Base-by-base conservation (phyloP, 2,113 vertebrate genomes). In the Pollimyrus isidori region DNA sequence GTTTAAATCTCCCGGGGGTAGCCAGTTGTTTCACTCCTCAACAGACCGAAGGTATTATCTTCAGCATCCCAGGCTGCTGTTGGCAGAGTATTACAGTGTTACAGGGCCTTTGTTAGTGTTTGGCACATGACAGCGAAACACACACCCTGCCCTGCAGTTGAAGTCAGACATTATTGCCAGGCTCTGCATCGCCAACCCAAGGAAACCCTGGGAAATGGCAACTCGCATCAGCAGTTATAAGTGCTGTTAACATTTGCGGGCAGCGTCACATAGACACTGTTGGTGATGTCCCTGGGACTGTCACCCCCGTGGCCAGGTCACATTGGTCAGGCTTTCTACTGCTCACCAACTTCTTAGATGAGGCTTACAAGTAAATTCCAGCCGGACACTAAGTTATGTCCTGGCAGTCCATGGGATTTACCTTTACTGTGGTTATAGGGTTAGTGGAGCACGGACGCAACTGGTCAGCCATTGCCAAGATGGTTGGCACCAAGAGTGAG, bases 401-500 rank as follows among this genome's bases (percentile, higher is more conserved):
- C 88, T 91, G 91, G 46, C 65, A 46, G 88, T 92, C 90, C 88
- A 89, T 88, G 58, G 76, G 89, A 2, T 53, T 0, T 65, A 0
- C 90, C 42, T 56, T 17, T 50, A 35, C 93, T 65, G 46, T 94
- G 85, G 86, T 87, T 88, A 42, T 91, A 99, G 98, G 98, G 65
- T 94, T 99, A 0, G 97, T 99, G 91, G 98, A 99, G 92, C 98
- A 99, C 6, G 98, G 98, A 30, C 96, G 98, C 73, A 98, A 99
- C 95, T 99, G 98, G 98, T 96, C 97, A 65, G 98, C 98, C 15
- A 99, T 99, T 90, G 98, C 98, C 94, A 99, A 98, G 96, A 99
- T 99, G 98, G 98, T 99, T 92, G 98, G 98, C 92, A 98, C 97
- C 0, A 99, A 99, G 96, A 99, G 98, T 42, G 98, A 99, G 95